Evolutionary conservation across 1,140 invertebrate genomes (phyloP), one percentile per base, ranked within the genome.

Genomic region (Psilanteris sp.): DNA sequence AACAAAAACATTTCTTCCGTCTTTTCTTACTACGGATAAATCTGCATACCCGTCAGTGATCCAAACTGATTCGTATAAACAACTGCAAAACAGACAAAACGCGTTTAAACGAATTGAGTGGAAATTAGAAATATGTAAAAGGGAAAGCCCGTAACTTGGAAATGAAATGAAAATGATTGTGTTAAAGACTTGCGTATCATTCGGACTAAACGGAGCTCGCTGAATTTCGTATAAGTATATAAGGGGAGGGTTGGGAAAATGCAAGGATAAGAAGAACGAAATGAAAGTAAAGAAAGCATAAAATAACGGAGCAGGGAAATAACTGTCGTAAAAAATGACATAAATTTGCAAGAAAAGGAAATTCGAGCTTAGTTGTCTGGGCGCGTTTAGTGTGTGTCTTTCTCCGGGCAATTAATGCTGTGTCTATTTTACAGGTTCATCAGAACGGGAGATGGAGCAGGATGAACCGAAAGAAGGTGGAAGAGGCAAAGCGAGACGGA

Each of bases 341-440:
- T 68, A 71, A 79, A 79, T 64, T 68, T 78, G 62, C 50, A 75
- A 68, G 68, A 72, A 68, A 61, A 68, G 26, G 62, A 62, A 68
- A 75, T 68, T 66, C 50, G 16, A 5, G 22, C 41, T 10, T 5
- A n/a, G 29, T 36, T 46, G 62, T 67, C 62, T 46, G 52, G 18
- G 32, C 27, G 26, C 36, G 29, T 46, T 62, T 34, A 18, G 29
- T 29, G 39, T 44, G 7, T 48, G 54, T 71, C 67, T 71, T 64
- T 59, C 50, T 34, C 43, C 32, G 34, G 59, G 54, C 55, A 77
- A 77, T 77, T 71, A 77, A 66, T 70, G 54, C 59, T 37, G 52
- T 54, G 59, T 70, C 73, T 66, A 71, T 77, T 71, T 77, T 68
- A 59, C 46, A 70, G 66, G 48, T 50, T 70, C 59, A 52, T 59